A percentile compares a stretch with the other conserved stretches of the same genome.
Conservation (phyloP, 2,888 invertebrate species). For the Mayetiola destructor region DNA sequence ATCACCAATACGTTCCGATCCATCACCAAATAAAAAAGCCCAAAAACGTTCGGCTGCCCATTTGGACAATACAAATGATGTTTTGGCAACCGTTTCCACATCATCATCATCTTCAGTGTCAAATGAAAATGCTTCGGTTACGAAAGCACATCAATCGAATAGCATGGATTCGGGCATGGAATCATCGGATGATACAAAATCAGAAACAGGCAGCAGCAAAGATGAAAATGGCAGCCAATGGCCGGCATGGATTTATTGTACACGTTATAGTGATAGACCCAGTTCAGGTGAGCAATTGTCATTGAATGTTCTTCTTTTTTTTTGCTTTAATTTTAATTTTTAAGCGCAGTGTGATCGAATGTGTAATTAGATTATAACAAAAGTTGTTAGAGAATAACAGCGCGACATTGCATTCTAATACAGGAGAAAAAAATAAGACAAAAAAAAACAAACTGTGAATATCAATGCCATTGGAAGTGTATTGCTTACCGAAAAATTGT, state of each 20-base stretch:
- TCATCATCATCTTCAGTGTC: slow-evolving; percentile 26
- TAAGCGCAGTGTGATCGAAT: too few species aligned
- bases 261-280: slow-evolving; percentile 82
- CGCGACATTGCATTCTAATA: too few species aligned
- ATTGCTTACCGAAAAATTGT: too few species aligned
- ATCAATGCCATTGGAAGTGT: neutral
- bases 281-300: slow-evolving; percentile 65
- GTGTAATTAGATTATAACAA: too few species aligned
- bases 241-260: slow-evolving; percentile 99
- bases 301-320: too few species aligned
- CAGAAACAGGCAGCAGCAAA: slow-evolving; percentile 30
- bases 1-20: neutral
- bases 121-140: slow-evolving; percentile 22
- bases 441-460: neutral
- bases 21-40: neutral
- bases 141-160: slow-evolving; percentile 27
- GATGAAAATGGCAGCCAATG: slow-evolving; percentile 41
- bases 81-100: slow-evolving; percentile 20
- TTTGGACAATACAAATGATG: neutral
- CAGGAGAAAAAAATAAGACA: too few species aligned
- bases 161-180: slow-evolving; percentile 36
- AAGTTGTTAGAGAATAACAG: too few species aligned
- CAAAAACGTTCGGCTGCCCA: neutral
- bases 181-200: slow-evolving; percentile 34
- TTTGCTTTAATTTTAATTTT: neutral